Conservation (phyloP, 1,140 invertebrate genomes). For the Ylistrum balloti region DNA sequence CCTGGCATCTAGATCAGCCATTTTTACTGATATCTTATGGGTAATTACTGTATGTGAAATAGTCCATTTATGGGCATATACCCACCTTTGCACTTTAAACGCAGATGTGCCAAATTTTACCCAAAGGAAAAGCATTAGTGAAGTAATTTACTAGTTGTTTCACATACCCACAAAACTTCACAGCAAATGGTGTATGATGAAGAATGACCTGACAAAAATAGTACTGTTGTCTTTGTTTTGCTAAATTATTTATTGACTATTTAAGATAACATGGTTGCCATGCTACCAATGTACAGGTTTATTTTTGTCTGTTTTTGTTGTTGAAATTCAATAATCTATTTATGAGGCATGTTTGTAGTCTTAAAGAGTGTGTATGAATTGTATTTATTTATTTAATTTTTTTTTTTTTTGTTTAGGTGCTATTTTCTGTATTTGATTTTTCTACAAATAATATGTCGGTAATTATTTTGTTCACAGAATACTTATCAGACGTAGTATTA, state of each 20-base stretch:
- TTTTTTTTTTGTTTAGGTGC: conserved; percentile 23
- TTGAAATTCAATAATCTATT: conserved; percentile 40
- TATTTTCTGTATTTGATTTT: conserved; percentile 13
- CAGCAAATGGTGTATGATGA: not conserved
- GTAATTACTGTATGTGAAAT: not conserved
- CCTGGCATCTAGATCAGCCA: not conserved
- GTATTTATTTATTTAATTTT: too few relatives aligned
- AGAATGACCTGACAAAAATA: not conserved
- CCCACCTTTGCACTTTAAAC: conserved; percentile 16
- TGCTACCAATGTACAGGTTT: conserved; percentile 24
- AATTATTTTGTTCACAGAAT: not conserved
- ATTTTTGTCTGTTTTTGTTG: conserved; percentile 40
- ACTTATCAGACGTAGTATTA: not conserved
- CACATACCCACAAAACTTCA: not conserved
- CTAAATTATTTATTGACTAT: conserved; percentile 21
- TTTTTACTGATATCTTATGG: not conserved
- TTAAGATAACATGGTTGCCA: conserved; percentile 28
- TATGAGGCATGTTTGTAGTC: conserved; percentile 22
- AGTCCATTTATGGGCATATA: not conserved
- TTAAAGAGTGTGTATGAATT: conserved; percentile 28
- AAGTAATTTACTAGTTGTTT: not conserved
- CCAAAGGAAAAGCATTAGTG: not conserved
- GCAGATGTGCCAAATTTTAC: not conserved
- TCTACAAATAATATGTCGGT: conserved; percentile 29
- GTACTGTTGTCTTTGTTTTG: conserved; percentile 26